Conservation (phyloP, 1,140 invertebrate species). For the Cephus cinctus region DNA sequence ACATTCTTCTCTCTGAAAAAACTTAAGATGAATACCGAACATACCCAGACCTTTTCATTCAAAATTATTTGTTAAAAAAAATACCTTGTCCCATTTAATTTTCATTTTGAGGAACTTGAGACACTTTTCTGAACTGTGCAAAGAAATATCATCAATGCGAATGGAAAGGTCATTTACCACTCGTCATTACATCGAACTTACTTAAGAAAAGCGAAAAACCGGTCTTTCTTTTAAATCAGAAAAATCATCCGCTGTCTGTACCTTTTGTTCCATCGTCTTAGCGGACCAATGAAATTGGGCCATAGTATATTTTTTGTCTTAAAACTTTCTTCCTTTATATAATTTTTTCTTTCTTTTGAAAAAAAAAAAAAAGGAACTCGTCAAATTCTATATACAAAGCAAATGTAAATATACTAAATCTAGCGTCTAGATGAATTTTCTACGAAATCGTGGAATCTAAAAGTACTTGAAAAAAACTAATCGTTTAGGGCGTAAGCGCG, state of each 20-base stretch:
- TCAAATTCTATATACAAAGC: too few species aligned
- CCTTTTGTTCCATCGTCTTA: conserved; percentile 28
- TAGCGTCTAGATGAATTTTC: conserved; percentile 23
- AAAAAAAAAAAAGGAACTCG: too few species aligned
- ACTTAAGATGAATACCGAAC: conserved; percentile 20
- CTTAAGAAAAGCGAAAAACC: too few species aligned
- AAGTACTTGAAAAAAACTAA: conserved; percentile 40
- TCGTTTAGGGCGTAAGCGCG: not conserved
- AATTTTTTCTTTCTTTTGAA: too few species aligned
- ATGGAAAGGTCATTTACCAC: too few species aligned
- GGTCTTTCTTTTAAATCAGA: too few species aligned
- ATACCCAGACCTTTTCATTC: not conserved
- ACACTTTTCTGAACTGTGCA: too few species aligned
- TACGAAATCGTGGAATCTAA: conserved; percentile 31
- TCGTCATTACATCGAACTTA: too few species aligned
- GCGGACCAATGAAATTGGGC: conserved; percentile 40
- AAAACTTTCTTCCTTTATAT: too few species aligned
- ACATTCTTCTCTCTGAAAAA: conserved; percentile 32
- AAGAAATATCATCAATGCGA: not conserved
- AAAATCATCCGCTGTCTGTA: too few species aligned
- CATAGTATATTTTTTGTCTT: conserved; percentile 24
- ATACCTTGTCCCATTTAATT: conserved; percentile 17
- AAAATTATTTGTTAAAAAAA: not conserved
- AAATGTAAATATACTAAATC: conserved; percentile 42
- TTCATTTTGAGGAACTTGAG: not conserved